Evolutionary conservation across 2,113 vertebrate genomes (phyloP), one percentile per base, ranked within the genome.

Genomic region (Myanophis thanlyinensis): DNA sequence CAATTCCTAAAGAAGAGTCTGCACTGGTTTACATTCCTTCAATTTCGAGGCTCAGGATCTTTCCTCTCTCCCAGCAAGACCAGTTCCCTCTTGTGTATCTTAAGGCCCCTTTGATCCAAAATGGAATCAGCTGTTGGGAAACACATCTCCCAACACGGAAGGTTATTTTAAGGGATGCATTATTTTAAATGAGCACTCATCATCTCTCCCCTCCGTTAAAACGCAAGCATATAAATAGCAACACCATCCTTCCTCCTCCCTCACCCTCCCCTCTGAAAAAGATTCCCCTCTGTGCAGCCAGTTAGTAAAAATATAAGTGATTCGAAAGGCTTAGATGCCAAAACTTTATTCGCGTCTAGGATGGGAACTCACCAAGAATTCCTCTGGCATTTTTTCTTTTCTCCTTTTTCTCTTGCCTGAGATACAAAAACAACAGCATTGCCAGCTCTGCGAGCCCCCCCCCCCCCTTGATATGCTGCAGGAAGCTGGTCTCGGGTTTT

Each of bases 161-260:
- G 98, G 98, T 98, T 98, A 98, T 97, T 98, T 97, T 97, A 98
- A 97, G 97, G 97, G 98, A 98, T 97, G 97, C 97, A 97, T 97
- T 97, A 97, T 97, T 98, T 98, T 98, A 98, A 98, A 97, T 97
- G 97, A 97, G 97, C 97, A 97, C 97, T 97, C 93, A 88, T 97
- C 98, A 98, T 98, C 97, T 98, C 97, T 97, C 97, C 97, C 86
- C 97, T 97, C 97, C 97, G 97, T 98, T 98, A 98, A 97, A 97
- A 97, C 97, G 97, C 97, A 97, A 96, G 96, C 93, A 6, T 10
- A 20, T 15, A 27, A 35, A 62, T 27, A 56, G 35, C 4, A 90
- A 91, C 35, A 93, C 96, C 51, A 35, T 30, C 30, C 30, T 67
- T 67, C 62, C 30, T 67, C 62, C 4, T 18, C 59, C 6, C 5